Evolutionary conservation across 1,140 invertebrate species (phyloP), one percentile per base, ranked within the genome.

Genomic region (Cydia pomonella): DNA sequence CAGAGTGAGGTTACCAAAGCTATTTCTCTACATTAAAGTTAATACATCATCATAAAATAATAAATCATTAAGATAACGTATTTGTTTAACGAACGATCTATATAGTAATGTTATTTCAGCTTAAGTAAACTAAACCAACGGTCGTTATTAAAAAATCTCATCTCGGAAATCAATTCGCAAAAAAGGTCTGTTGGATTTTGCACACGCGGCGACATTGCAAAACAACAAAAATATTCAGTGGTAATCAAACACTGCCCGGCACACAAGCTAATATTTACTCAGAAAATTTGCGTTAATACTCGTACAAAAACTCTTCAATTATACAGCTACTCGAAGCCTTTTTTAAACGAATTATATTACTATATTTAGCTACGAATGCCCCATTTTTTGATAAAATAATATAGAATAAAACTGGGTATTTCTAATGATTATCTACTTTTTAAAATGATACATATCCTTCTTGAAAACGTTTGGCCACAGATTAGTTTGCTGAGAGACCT

Each of bases 281-380:
- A 73, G 74, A 71, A 79, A 80, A 80, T 80, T 77, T 82, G 76
- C 75, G 77, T 79, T 75, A 79, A 76, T 76, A 81, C 74, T 74
- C 73, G 71, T 29, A 50, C 38, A 66, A 75, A 76, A 50, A 79
- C 59, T 63, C 47, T 73, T 50, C 9, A 73, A 73, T 25, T 73
- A 53, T 50, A 44, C 50, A 50, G 72, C 72, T 21, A 27, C 18
- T 18, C 41, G n/a, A 73, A 53, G 72, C 72, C 13, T 50, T 50
- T 18, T n/a, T 5, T n/a, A 7, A 47, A 9, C 2, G 12, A 72
- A 23, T 23, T 41, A 44, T 16, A 18, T 23, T n/a, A 27, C n/a
- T 66, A 29, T 64, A n/a, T n/a, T 50, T 16, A 5, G n/a, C n/a
- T n/a, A 16, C 1, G n/a, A n/a, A 53, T 6, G 3, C 16, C 4